These are phyloP conservation scores for Sphenopsis melanotis DNA, from an alignment of 2,797 vertebrate genomes.

Conservation along the genomic window DNA sequence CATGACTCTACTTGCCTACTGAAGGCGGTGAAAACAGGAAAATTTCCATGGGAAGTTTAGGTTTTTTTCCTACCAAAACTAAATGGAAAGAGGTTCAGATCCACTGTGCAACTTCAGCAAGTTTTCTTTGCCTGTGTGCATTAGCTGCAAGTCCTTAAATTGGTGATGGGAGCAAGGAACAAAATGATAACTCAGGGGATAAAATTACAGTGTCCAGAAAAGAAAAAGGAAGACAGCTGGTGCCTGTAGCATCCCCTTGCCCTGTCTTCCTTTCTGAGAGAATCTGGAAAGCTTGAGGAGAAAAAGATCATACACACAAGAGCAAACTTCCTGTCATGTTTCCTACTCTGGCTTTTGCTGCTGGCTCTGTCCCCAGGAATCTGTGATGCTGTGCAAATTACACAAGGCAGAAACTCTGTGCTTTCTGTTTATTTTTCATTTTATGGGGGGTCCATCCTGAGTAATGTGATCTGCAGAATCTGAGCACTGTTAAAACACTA, in stretches of 20 bases:
- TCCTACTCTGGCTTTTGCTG: background rate
- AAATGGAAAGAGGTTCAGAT: background rate
- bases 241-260: background rate
- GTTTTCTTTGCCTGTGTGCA: background rate
- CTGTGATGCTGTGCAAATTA: background rate
- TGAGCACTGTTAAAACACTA: background rate
- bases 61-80: background rate
- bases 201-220: background rate
- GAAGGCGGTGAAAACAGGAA: background rate
- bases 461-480: background rate
- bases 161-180: fast-evolving
- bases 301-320: background rate
- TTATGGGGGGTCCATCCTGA: background rate
- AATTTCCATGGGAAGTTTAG: background rate
- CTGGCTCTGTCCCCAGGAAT: background rate
- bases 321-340: background rate
- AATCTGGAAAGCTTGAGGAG: background rate
- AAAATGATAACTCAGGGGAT: background rate
- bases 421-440: background rate
- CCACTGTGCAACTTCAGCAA: background rate
- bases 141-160: background rate
- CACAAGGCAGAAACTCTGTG: background rate
- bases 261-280: background rate
- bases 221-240: background rate
- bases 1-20: background rate